Percentiles rank a stretch among this genome's conserved stretches.
Evolutionary conservation across 2,797 vertebrate species (phyloP).

Genomic region (Capromys pilorides): DNA sequence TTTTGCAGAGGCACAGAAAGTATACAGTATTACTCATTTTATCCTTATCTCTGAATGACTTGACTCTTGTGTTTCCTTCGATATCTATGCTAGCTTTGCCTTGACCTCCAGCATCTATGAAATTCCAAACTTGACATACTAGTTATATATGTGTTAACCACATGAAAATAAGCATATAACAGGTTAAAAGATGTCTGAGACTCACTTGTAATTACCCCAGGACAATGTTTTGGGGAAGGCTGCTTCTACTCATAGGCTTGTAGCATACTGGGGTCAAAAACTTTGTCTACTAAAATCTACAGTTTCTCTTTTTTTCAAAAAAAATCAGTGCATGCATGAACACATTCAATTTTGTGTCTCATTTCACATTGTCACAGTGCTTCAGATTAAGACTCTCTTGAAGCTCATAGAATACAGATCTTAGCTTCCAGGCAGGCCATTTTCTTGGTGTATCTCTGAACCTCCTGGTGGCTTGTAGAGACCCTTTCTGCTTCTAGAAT

Average conservation of each 20-base stretch:
- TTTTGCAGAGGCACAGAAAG: neutral
- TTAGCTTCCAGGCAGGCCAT: neutral
- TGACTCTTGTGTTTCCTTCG: neutral
- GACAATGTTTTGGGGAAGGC: neutral
- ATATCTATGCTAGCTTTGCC: neutral
- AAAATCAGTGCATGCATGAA: neutral
- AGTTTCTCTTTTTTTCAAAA: neutral
- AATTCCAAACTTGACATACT: neutral
- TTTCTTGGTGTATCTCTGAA: neutral
- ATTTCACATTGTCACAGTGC: neutral
- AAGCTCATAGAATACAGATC: neutral
- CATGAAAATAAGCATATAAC: neutral
- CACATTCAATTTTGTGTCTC: neutral
- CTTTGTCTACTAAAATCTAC: neutral
- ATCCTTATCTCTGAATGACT: neutral
- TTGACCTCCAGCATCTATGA: neutral
- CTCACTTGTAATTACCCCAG: neutral
- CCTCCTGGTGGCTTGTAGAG: neutral
- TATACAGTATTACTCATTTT: neutral
- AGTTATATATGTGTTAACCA: neutral
- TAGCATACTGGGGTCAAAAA: neutral
- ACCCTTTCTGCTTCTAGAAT: slow-evolving; percentile 53
- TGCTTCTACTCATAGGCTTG: neutral
- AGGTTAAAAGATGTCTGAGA: slow-evolving; percentile 20
- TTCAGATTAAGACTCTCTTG: neutral